Conservation (phyloP, 2,888 invertebrate species). For the Melikaiella ostensackeni region DNA sequence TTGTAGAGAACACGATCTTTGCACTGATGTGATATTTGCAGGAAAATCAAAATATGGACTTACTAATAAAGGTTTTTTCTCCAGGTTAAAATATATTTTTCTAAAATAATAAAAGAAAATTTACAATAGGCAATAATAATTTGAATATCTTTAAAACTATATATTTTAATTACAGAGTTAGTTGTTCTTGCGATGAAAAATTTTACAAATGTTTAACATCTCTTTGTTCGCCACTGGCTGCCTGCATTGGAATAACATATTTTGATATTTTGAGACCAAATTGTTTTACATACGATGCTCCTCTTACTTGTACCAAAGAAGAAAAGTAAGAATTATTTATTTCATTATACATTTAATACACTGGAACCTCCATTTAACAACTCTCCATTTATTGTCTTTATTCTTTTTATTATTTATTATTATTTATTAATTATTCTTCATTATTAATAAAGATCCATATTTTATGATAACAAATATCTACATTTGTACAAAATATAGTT, state of each 20-base stretch:
- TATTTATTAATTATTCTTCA: no score
- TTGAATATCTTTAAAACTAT: not conserved
- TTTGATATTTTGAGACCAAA: conserved; percentile 25
- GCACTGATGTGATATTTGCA: conserved; percentile 7
- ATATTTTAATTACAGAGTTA: not conserved
- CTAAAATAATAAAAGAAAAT: not conserved
- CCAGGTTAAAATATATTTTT: not conserved
- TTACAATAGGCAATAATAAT: no score
- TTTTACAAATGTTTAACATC: conserved; percentile 16
- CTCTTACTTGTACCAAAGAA: not conserved
- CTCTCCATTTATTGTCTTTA: no score
- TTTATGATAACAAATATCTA: no score
- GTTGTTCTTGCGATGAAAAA: conserved; percentile 19
- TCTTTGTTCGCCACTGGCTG: conserved; percentile 20
- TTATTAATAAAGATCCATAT: no score
- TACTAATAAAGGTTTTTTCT: conserved; percentile 6
- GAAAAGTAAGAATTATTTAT: not conserved
- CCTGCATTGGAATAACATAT: conserved; percentile 24
- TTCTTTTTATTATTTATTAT: no score
- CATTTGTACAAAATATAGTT: no score
- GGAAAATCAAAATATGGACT: conserved; percentile 28
- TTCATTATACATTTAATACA: no score
- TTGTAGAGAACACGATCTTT: conserved; percentile 25
- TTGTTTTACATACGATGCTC: conserved; percentile 11
- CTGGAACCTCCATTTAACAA: no score